Percentiles rank a stretch among this genome's conserved stretches.
These are phyloP conservation scores for Ivindomyrus marchei DNA, from an alignment of 2,113 vertebrate genomes.

Conservation along the genomic window DNA sequence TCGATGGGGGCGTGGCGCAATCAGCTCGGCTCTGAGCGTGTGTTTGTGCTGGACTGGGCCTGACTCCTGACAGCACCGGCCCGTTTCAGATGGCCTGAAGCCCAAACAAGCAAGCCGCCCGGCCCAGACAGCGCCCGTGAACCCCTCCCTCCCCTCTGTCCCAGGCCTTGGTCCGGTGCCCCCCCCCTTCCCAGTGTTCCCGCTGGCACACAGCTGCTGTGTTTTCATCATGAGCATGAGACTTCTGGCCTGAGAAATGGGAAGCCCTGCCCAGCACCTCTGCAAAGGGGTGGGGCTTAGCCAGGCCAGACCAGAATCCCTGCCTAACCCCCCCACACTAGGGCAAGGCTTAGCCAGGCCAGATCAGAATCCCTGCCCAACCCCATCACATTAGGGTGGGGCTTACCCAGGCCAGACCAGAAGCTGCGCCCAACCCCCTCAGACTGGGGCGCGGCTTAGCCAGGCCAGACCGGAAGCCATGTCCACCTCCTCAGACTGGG, in stretches of 20 bases:
- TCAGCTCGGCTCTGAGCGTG: background rate
- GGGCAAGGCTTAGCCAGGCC: background rate
- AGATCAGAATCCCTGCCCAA: background rate
- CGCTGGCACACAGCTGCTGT: background rate
- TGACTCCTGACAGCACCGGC: background rate
- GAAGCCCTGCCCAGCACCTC: background rate
- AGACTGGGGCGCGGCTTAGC: background rate
- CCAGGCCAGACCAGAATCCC: background rate
- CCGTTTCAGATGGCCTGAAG: background rate
- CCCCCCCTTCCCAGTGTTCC: background rate
- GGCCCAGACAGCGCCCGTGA: background rate
- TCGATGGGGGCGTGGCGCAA: background rate
- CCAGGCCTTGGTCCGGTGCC: background rate
- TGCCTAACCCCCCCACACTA: background rate
- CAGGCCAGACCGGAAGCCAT: background rate
- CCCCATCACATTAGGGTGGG: rapidly evolving
- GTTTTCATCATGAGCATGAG: background rate
- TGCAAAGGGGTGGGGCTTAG: background rate
- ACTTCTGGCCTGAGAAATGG: background rate
- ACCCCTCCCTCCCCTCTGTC: background rate
- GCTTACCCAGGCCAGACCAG: background rate
- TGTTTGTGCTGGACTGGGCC: background rate
- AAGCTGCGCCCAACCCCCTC: background rate
- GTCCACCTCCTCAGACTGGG: background rate
- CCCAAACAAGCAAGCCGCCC: background rate